Base-by-base conservation (phyloP, 2,797 vertebrate species). In the Novumbra hubbsi region DNA sequence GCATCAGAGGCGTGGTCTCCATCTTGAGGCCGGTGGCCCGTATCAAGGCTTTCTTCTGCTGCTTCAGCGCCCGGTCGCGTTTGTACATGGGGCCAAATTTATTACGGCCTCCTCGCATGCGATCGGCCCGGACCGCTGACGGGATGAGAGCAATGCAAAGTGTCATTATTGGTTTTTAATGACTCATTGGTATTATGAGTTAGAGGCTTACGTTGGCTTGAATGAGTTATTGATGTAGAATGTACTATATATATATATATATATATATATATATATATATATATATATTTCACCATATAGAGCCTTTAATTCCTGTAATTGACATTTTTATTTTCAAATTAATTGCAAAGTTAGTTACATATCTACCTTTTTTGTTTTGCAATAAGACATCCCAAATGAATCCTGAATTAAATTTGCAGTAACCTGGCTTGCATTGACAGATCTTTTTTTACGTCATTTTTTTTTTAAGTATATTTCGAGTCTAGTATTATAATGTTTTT, bases 71-170 rank as follows among this genome's bases (percentile, higher is more conserved):
- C 28, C 96, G 94, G 86, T 98, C 96, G 0, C 92, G 90, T 84
- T 96, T 98, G 93, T 98, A 98, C 94, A 98, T 96, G 68, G 96
- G 96, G 1, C 96, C 96, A 78, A 98, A 98, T 86, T 96, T 97
- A 90, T 98, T 98, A 76, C 97, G 93, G 69, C 97, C 97, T 0
- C 97, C 97, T 1, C 97, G 90, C 94, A 97, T 96, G 68, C 97
- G 93, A 84, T 98, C 95, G 2, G 96, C 95, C 0, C 96, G 96
- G 67, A 98, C 96, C 32, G 96, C 97, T 98, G 88, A 50, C 0
- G 41, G 70, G 32, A 77, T 55, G 70, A 60, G 49, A 21, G 49
- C 57, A 50, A 28, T 38, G 9, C 3, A 21, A 5, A 52, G 32
- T 24, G n/a, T 30, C 45, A 49, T 49, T 4, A 50, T 11, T 21